These are phyloP conservation scores for Brevimyrus niger DNA, from an alignment of 2,113 vertebrate species.

Conservation along the genomic window DNA sequence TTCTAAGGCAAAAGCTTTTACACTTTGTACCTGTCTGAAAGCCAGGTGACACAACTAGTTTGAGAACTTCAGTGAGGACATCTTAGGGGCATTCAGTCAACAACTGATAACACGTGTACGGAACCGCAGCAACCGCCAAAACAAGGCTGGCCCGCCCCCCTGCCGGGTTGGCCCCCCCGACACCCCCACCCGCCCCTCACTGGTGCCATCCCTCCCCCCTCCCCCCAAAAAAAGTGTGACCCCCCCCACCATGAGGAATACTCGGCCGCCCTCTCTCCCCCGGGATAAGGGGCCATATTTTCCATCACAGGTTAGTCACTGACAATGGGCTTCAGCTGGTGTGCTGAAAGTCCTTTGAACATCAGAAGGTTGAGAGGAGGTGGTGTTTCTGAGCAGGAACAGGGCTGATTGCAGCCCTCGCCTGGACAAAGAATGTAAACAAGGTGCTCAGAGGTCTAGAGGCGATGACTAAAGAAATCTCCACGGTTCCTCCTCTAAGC, in stretches of 20 bases:
- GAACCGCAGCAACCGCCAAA: too few relatives aligned
- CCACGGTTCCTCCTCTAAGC: conserved; percentile 23
- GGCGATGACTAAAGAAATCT: conserved; percentile 32
- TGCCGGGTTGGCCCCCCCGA: too few relatives aligned
- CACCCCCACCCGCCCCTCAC: too few relatives aligned
- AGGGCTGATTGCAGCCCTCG: background rate
- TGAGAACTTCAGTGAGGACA: background rate
- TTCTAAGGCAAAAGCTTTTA: background rate
- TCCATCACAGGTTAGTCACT: conserved; percentile 39
- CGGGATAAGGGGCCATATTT: conserved; percentile 30
- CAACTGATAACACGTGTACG: background rate
- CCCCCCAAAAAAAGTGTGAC: too few relatives aligned
- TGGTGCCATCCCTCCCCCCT: too few relatives aligned
- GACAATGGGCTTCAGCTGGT: conserved; percentile 42
- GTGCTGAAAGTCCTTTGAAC: conserved; percentile 44
- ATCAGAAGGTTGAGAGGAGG: conserved; percentile 28
- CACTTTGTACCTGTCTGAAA: background rate
- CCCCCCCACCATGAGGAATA: background rate
- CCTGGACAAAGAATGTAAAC: conserved; percentile 40
- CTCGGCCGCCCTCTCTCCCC: background rate
- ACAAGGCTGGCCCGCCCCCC: too few relatives aligned
- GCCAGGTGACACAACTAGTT: background rate
- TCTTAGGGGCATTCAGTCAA: background rate
- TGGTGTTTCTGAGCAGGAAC: conserved; percentile 13
- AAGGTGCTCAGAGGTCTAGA: conserved; percentile 23